Evolutionary conservation across 2,888 invertebrate species (phyloP), one percentile per base, ranked within the genome.

Genomic region (Pollenia angustigena): DNA sequence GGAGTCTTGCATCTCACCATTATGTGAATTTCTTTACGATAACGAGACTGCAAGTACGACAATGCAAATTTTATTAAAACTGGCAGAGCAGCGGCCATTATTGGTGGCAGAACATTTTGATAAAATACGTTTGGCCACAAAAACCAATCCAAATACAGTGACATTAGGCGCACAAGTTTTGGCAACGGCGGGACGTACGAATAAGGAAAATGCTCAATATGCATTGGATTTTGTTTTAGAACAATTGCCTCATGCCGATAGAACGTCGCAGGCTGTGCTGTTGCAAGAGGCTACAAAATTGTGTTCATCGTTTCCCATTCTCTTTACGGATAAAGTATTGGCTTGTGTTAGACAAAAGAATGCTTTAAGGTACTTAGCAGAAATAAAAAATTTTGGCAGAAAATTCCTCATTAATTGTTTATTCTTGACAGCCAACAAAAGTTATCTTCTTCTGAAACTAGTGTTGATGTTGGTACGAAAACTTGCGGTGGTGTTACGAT

Each of bases 171-270:
- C 96, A 84, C 95, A 96, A 92, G 95, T 96, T 82, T 94, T 97
- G 88, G 95, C 96, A 81, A 95, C 95, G 71, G 94, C 96, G 69
- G 96, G 96, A n/a, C 95, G 95, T 92, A 94, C 96, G 58, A 95
- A 95, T 92, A 95, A 96, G 97, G 96, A 96, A 88, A 95, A 96
- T 84, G 98, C 97, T 0, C 96, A 96, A 91, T 96, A 96, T 90
- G 97, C 97, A 9, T 93, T 98, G 88, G 96, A 96, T 93, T 97
- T 97, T 93, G 96, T 98, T 81, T 94, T 97, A 89, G 96, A 96
- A 91, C 95, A 96, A 89, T 94, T 97, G 89, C 94, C 95, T 85
- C 79, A 94, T 95, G 96, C 96, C 9, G 97, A 97, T 92, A 94
- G 96, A 89, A 95, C 95, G 52, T 95, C 96, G 85, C 96, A 97